Evolutionary conservation across 2,888 invertebrate species (phyloP), one percentile per base, ranked within the genome.

Genomic region (Cheilosia soror): DNA sequence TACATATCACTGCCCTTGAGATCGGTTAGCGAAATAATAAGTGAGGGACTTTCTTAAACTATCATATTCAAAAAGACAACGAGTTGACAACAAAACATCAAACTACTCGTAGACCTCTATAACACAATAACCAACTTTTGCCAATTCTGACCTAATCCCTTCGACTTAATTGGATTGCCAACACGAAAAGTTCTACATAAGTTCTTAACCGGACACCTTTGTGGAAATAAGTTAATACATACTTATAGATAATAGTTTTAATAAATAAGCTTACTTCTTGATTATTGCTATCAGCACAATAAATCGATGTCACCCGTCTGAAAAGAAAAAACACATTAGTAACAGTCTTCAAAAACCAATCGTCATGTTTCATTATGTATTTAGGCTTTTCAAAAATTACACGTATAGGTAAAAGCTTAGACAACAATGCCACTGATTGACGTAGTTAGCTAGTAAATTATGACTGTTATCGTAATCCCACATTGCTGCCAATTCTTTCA

Each of bases 221-320:
- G 9, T 29, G 5, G 29, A 0, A 37, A 37, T 37, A 25, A n/a
- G 37, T 53, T 27, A 40, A 66, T 29, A 15, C 58, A 27, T 40
- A 37, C 37, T 71, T 58, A 47, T 9, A n/a, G 6, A 47, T 47
- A 47, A 44, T 13, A 4, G 31, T 42, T 20, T 27, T 57, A 73
- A 15, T 27, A 20, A 49, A 42, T 31, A 55, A 47, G 71, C 84
- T 84, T 84, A 80, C 84, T 31, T 71, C 57, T 79, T 55, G 51
- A 60, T 75, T 60, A n/a, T 71, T 71, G 65, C 80, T 84, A 79
- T 75, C 79, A 79, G 75, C 75, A 58, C 63, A 80, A 84, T 75
- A 80, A 79, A 76, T 75, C 71, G 60, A 84, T 65, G 69, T 75
- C 80, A 76, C 79, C 84, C 79, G 65, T 33, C 84, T 80, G 71